Evolutionary conservation across 2,113 vertebrate species (phyloP), one percentile per base, ranked within the genome.

Genomic region (Erythrolamprus reginae): DNA sequence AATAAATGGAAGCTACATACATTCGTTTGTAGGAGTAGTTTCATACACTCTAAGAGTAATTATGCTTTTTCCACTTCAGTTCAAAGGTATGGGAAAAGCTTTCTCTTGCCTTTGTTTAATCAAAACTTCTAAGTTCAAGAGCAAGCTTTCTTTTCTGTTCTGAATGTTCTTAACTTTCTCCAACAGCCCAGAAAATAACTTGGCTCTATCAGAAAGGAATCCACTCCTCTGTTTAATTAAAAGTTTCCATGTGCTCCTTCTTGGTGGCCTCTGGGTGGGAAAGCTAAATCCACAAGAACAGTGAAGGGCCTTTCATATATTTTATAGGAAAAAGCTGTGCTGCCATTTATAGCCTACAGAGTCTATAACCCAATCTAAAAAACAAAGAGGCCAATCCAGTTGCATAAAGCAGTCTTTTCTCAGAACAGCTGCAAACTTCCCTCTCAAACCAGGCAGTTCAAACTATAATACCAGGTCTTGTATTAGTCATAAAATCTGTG

Each of bases 201-300:
- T 38, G 10, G 23, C 48, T 92, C 89, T 83, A 87, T 87, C 89
- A 93, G 90, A 87, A 94, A 92, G 28, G 0, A 86, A 86, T 91
- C 0, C 0, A 24, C 51, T 89, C 50, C 65, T 87, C 53, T 90
- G 92, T 93, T 95, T 95, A 96, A 96, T 96, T 94, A 95, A 91
- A 95, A 92, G 90, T 95, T 96, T 95, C 94, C 94, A 87, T 90
- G 10, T 58, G 87, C 93, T 93, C 92, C 21, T 92, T 95, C 90
- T 89, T 48, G 2, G 55, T 21, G 0, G 89, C 48, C 47, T 92
- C 89, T 89, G 90, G 88, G 87, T 82, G 89, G 87, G 70, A 82
- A 92, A 90, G 53, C 86, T 55, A 93, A 94, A 92, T n/a, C 77
- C 45, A 4, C 26, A 89, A 90, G 86, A 84, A 93, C 90, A 95